Evolutionary conservation across 2,113 vertebrate species (phyloP), one percentile per base, ranked within the genome.

Genomic region (Prunella himalayana): DNA sequence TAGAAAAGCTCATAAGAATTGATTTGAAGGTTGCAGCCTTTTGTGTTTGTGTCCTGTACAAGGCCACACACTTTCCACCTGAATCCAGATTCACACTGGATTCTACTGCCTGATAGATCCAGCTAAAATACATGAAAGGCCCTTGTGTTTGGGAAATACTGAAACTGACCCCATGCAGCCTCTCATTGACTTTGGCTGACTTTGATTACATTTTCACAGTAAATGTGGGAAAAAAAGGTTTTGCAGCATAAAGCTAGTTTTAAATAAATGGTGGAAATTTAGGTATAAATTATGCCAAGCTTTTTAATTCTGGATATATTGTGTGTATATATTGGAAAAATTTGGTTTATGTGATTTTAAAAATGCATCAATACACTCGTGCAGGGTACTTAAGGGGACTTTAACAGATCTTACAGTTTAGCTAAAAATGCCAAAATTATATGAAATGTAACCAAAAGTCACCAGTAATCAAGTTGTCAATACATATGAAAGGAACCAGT

Each of bases 331-430:
- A 33, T 17, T 33, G 64, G 50, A 9, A 64, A 56, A 61, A 9
- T 8, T 19, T 2, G 3, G 7, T 25, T 78, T 56, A 4, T 45
- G 37, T 68, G 10, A 5, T 54, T 82, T 80, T 78, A 23, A 53
- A 71, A 64, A 20, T 0, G 0, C 35, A 30, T 30, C 20, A 49
- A 30, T 42, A 37, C 13, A 10, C 33, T 59, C 59, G 39, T 54
- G 23, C 30, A 15, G 9, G 13, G 24, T 21, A 35, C 4, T 47
- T 63, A 31, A 16, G 19, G 15, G 15, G 4, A 7, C 20, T 68
- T 60, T 1, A 61, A 42, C 7, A 60, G 25, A 60, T 60, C 19
- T 60, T 31, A 35, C 4, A 18, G 2, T 68, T 82, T 11, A 53
- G 15, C 16, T 78, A 25, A 66, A 75, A 85, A 65, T 45, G 25